phyloP scores from a whole-genome alignment of 2,797 vertebrate species.

The Nannoperca obscura region DNA sequence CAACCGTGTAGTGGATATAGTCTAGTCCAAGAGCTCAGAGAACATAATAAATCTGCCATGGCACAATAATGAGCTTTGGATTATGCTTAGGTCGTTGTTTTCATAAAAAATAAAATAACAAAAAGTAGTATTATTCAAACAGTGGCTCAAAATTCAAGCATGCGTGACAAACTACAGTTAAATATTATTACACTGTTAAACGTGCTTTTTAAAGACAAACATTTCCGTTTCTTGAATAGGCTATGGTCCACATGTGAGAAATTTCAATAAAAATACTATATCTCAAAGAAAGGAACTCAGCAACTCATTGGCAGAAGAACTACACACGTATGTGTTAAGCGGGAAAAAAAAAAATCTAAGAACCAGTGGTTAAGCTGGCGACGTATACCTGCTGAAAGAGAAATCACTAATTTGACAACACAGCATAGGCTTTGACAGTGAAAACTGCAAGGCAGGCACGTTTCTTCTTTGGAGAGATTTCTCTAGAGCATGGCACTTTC shows the following conservation, averaged over 20 bases:
- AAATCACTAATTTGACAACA: slow-evolving; percentile 63
- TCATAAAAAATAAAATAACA: slow-evolving; percentile 38
- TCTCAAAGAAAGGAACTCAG: slow-evolving; percentile 5
- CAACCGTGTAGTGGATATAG: slow-evolving; percentile 5
- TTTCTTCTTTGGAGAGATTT: slow-evolving; percentile 57
- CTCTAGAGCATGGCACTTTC: slow-evolving; percentile 40
- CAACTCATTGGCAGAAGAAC: slow-evolving; percentile 6
- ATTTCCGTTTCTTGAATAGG: neutral
- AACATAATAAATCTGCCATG: slow-evolving; percentile 29
- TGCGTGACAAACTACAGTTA: too few species aligned
- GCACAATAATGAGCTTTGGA: slow-evolving; percentile 40
- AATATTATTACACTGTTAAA: neutral
- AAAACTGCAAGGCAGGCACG: slow-evolving; percentile 50
- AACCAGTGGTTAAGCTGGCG: slow-evolving; percentile 25
- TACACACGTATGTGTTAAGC: neutral
- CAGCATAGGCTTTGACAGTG: slow-evolving; percentile 55
- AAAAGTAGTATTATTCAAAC: slow-evolving; percentile 13
- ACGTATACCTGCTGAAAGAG: slow-evolving; percentile 29
- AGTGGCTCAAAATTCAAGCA: slow-evolving; percentile 2
- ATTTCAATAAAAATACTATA: neutral
- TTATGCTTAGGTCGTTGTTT: slow-evolving; percentile 16
- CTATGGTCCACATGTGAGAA: neutral
- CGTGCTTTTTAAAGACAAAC: neutral
- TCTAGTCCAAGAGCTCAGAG: slow-evolving; percentile 20
- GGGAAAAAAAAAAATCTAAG: slow-evolving; percentile 1